phyloP scores from a whole-genome alignment of 2,797 vertebrate species.

The Pangasius krempfi region DNA sequence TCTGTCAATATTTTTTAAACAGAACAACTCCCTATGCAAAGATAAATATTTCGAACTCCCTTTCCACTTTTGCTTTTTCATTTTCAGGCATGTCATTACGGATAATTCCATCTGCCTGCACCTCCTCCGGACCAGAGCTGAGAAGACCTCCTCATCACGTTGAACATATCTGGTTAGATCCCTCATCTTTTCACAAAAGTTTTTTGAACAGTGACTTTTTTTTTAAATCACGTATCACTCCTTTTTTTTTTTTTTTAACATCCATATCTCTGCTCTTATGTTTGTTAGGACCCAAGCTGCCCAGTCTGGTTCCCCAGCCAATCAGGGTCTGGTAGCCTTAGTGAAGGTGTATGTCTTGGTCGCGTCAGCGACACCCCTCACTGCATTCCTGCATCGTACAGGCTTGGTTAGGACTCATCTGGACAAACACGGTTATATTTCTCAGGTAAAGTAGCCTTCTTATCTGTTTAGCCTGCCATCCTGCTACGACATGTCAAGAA shows the following conservation, averaged over 20 bases:
- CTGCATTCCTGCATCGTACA: slow-evolving; percentile 86
- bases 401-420: slow-evolving; percentile 76
- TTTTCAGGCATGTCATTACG: slow-evolving; percentile 72
- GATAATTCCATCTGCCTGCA: slow-evolving; percentile 71
- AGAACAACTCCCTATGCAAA: not conserved
- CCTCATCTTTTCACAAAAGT: not conserved
- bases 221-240: not conserved
- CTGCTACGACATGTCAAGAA: not conserved
- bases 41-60: not conserved
- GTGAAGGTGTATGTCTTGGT: slow-evolving; percentile 88
- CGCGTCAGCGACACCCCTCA: slow-evolving; percentile 85
- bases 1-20: not conserved
- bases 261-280: slow-evolving; percentile 11
- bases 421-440: slow-evolving; percentile 72
- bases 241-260: not conserved
- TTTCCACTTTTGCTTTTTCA: not conserved
- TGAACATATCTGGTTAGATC: slow-evolving; percentile 48
- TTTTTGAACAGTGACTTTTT: not conserved
- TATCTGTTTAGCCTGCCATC: not conserved
- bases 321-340: slow-evolving; percentile 76
- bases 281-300: slow-evolving; percentile 63
- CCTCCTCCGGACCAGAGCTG: slow-evolving; percentile 40
- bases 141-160: slow-evolving; percentile 21
- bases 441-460: slow-evolving; percentile 75
- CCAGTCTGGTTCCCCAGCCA: slow-evolving; percentile 57